These are phyloP conservation scores for Graphium colonna DNA, from an alignment of 2,888 invertebrate species.

Conservation along the genomic window DNA sequence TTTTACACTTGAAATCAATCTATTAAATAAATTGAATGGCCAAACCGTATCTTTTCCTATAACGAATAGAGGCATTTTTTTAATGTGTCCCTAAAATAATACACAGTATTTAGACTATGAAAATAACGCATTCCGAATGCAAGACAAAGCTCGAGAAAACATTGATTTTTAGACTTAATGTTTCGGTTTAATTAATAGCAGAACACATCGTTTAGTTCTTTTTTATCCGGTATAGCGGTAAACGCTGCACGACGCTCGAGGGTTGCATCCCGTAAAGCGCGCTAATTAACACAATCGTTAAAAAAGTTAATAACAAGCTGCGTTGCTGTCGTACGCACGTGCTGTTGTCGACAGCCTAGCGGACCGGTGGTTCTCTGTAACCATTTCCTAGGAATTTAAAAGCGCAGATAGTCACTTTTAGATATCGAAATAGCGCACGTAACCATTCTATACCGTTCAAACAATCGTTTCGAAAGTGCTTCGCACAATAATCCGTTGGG, in stretches of 20 bases:
- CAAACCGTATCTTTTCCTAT: no score
- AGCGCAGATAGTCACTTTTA: neutral
- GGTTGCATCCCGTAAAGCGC: constrained; percentile 52
- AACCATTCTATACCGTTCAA: no score
- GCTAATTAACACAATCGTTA: constrained; percentile 76
- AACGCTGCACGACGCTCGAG: constrained; percentile 50
- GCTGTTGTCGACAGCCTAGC: constrained; percentile 38
- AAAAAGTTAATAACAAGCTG: constrained; percentile 72
- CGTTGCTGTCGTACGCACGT: constrained; percentile 62
- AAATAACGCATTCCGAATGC: no score
- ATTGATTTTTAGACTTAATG: no score
- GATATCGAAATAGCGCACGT: no score
- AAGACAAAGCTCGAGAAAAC: no score
- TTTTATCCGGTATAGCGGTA: constrained; percentile 34
- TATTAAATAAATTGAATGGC: no score
- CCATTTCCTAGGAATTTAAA: constrained; percentile 1
- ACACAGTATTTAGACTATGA: no score
- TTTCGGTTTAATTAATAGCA: constrained; percentile 62
- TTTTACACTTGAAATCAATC: no score
- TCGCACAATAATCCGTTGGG: neutral
- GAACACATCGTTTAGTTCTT: constrained; percentile 60
- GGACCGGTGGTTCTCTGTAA: constrained; percentile 19
- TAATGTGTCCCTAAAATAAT: no score
- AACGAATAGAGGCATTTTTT: no score
- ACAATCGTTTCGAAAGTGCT: no score